Evolutionary conservation across 2,797 vertebrate species (phyloP), one percentile per base, ranked within the genome.

Genomic region (Enteromius unitaeniatus): DNA sequence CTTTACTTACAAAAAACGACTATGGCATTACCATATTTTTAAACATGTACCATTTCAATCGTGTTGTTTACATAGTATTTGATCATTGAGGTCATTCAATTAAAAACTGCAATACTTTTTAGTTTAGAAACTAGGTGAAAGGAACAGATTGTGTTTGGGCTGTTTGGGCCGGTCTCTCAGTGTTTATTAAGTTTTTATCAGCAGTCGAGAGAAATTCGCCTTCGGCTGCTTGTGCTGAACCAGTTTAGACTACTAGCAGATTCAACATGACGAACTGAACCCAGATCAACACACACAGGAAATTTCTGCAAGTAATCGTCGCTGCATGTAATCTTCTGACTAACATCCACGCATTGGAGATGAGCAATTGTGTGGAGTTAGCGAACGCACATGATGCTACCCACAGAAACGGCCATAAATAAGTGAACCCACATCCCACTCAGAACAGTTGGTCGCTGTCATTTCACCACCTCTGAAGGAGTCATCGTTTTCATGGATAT

Each of bases 381-480:
- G 8, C 15, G 1, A 9, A n/a, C 23, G n/a, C 47, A 26, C 21
- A 26, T 15, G 55, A 42, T 11, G 68, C 68, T 45, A 45, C 79
- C 53, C 68, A 81, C 79, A 34, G 23, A 60, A 81, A 62, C 21
- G 26, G 11, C 9, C 26, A 23, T 31, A 8, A 73, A 58, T 81
- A 47, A 31, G 79, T 72, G 40, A 78, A 78, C 40, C 23, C 37
- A 62, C 75, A 45, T 58, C 68, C 40, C 55, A 73, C 79, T 47
- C 53, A 72, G 65, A 69, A 68, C 28, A 69, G 78, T 26, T 11
- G 6, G 31, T 67, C 67, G 49, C 15, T 9, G 14, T 73, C 53
- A 58, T 37, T 64, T 58, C 58, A 23, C 23, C 73, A 47, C 73
- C 81, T 55, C 62, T 58, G 11, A 83, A 53, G 14, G 23, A 21